These are phyloP conservation scores for Coreoperca whiteheadi DNA, from an alignment of 2,113 vertebrate species.

Conservation along the genomic window DNA sequence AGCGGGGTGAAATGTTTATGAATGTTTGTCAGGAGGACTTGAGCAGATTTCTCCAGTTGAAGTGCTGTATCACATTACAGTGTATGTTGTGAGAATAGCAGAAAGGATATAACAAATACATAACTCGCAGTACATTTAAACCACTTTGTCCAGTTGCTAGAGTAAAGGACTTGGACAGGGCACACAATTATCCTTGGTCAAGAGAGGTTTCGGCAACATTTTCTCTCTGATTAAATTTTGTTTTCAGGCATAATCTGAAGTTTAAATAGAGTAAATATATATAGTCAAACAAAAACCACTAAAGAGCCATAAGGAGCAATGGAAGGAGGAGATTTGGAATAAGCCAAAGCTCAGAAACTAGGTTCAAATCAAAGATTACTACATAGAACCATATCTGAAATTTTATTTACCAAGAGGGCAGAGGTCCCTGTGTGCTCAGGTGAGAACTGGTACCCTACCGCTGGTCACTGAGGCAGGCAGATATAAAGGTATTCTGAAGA, in stretches of 20 bases:
- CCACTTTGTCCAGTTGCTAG: too few relatives aligned
- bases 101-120: background rate
- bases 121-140: background rate
- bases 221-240: background rate
- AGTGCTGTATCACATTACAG: slow-evolving; percentile 13
- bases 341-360: background rate
- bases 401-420: background rate
- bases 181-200: background rate
- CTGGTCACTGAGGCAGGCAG: too few relatives aligned
- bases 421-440: background rate
- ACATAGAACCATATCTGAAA: background rate
- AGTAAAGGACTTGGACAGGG: too few relatives aligned
- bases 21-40: slow-evolving; percentile 17
- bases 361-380: background rate
- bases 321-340: background rate
- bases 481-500: too few relatives aligned
- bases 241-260: too few relatives aligned
- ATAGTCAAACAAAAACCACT: background rate
- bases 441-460: background rate
- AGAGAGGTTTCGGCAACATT: background rate
- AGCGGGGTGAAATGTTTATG: slow-evolving; percentile 9
- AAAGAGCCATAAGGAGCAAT: background rate
- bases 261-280: too few relatives aligned
- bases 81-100: slow-evolving; percentile 11
- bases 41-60: slow-evolving; percentile 6